A percentile compares a stretch with the other conserved stretches of the same genome.
Evolutionary conservation across 2,888 invertebrate species (phyloP).

Genomic region (Chrysolina oricalcia): DNA sequence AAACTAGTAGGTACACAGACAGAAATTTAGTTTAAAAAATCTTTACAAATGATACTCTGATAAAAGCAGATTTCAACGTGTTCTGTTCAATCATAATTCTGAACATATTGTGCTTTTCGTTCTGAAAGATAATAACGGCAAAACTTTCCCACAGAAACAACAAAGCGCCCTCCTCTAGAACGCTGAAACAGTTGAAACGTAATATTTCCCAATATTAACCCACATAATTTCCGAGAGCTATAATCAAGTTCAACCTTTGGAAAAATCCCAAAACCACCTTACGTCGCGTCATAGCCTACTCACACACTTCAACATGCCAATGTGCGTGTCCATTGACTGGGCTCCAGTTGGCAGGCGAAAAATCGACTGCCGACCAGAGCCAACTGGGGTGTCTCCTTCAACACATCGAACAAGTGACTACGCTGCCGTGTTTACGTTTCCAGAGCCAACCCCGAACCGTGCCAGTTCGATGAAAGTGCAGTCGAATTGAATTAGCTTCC

Average conservation of each 20-base stretch:
- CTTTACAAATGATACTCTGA: too few relatives aligned
- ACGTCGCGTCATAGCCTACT: conserved; percentile 32
- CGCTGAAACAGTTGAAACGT: not conserved
- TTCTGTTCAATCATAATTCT: too few relatives aligned
- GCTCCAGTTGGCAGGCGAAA: conserved; percentile 65
- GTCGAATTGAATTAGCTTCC: conserved; percentile 10
- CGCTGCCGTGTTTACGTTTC: conserved; percentile 51
- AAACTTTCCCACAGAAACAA: not conserved
- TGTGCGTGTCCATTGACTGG: conserved; percentile 59
- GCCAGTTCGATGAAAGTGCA: conserved; percentile 39
- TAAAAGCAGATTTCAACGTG: too few relatives aligned
- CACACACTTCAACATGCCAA: conserved; percentile 50
- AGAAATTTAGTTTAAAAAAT: too few relatives aligned
- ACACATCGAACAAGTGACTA: conserved; percentile 35
- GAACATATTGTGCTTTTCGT: too few relatives aligned
- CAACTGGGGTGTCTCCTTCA: conserved; percentile 65
- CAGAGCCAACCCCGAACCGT: conserved; percentile 53
- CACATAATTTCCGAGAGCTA: conserved; percentile 26
- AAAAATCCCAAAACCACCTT: conserved; percentile 52
- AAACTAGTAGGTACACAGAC: too few relatives aligned
- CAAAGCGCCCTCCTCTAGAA: not conserved
- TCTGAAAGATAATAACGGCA: too few relatives aligned
- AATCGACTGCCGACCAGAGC: conserved; percentile 64
- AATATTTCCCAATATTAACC: conserved; percentile 28
- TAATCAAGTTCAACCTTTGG: conserved; percentile 46